These are phyloP conservation scores for Spodoptera frugiperda DNA, from an alignment of 1,140 invertebrate species.

Conservation along the genomic window DNA sequence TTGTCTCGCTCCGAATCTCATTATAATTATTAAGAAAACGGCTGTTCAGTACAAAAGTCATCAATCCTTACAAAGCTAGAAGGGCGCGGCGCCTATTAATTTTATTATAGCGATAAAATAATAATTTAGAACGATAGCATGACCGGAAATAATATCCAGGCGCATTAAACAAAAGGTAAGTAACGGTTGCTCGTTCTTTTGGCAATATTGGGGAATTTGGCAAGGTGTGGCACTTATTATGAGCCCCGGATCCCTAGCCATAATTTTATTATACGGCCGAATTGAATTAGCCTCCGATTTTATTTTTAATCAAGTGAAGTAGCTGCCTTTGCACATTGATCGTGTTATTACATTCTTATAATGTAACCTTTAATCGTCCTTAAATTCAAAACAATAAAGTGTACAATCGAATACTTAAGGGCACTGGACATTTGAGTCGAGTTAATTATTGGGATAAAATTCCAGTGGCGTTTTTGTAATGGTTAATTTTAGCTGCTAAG, in stretches of 20 bases:
- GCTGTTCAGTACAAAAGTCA: conserved; percentile 38
- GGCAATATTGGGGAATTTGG: conserved; percentile 72
- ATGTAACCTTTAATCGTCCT: background rate
- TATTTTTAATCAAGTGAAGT: conserved; percentile 69
- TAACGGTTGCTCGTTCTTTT: conserved; percentile 71
- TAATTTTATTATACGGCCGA: conserved; percentile 66
- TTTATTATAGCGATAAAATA: conserved; percentile 65
- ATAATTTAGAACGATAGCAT: conserved; percentile 72
- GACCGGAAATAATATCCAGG: conserved; percentile 78
- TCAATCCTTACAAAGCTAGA: conserved; percentile 39
- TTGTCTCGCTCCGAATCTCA: conserved; percentile 24
- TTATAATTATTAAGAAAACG: conserved; percentile 38
- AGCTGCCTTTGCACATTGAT: conserved; percentile 8
- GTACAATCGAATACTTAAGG: background rate
- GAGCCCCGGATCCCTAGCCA: conserved; percentile 56
- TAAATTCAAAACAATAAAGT: background rate
- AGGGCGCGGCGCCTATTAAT: conserved; percentile 55
- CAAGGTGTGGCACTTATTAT: conserved; percentile 70
- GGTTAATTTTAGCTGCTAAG: conserved; percentile 30
- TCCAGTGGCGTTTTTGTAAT: conserved; percentile 35
- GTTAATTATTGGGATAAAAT: conserved; percentile 37
- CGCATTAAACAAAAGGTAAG: conserved; percentile 74
- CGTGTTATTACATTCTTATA: background rate
- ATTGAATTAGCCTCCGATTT: conserved; percentile 68
- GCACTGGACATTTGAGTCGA: background rate